Conservation (phyloP, 1,140 invertebrate species). For the Aethina tumida region DNA sequence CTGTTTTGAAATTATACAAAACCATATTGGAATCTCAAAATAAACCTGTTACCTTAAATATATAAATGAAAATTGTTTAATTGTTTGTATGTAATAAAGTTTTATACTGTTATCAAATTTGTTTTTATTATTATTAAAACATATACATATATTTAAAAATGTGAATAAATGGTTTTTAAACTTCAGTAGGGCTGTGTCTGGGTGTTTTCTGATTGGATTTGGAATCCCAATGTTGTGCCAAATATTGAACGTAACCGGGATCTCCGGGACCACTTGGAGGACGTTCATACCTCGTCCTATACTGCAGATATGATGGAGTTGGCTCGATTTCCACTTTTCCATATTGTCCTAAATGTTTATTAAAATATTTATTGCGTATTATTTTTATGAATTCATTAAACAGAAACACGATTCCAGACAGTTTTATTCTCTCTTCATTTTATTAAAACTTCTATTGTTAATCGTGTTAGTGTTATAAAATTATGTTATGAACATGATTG, state of each 20-base stretch:
- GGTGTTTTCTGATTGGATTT: conserved; percentile 39
- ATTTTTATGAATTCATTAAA: too few species aligned
- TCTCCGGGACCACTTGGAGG: conserved; percentile 51
- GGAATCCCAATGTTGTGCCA: conserved; percentile 55
- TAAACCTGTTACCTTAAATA: conserved; percentile 39
- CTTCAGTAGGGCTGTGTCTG: conserved; percentile 47
- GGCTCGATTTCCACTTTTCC: conserved; percentile 28
- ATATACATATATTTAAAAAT: not conserved
- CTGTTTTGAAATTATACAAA: conserved; percentile 60
- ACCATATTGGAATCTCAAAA: conserved; percentile 34
- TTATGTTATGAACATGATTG: too few species aligned
- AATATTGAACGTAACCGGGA: conserved; percentile 58
- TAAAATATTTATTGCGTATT: conserved; percentile 3
- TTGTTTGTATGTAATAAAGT: conserved; percentile 2
- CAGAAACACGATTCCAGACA: too few species aligned
- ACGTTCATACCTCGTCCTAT: conserved; percentile 30
- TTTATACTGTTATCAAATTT: conserved; percentile 7
- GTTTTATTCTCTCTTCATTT: too few species aligned
- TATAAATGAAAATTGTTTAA: conserved; percentile 35
- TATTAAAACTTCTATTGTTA: too few species aligned
- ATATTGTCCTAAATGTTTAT: conserved; percentile 27
- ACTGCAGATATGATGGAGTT: conserved; percentile 25
- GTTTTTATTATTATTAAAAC: too few species aligned
- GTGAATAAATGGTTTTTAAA: conserved; percentile 15
- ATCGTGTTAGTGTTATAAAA: too few species aligned